Conservation (phyloP, 2,797 vertebrate species). For the Cirrhinus molitorella region DNA sequence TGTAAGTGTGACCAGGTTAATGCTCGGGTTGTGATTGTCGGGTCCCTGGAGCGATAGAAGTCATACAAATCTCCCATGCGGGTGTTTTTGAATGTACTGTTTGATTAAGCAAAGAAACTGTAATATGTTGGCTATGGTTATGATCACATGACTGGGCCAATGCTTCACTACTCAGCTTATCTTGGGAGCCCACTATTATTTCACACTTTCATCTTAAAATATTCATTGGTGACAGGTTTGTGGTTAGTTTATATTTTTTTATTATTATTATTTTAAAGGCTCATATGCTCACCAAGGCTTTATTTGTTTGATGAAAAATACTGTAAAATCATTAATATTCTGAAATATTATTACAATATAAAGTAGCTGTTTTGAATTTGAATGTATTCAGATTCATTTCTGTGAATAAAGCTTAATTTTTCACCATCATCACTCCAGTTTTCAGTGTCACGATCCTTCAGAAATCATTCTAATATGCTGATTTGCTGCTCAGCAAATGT, state of each 20-base stretch:
- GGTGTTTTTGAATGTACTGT: background rate
- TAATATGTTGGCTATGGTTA: background rate
- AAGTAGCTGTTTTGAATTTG: background rate
- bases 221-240: background rate
- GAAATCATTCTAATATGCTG: background rate
- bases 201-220: background rate
- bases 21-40: background rate
- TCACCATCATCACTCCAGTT: background rate
- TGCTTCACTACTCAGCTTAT: background rate
- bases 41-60: background rate
- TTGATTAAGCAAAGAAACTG: background rate
- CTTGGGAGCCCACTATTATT: background rate
- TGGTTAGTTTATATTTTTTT: background rate
- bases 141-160: background rate
- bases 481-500: background rate
- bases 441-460: background rate
- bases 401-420: too few species aligned
- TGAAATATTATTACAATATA: background rate
- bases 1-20: conserved; percentile 12
- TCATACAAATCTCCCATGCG: background rate
- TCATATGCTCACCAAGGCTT: background rate
- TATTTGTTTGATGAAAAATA: background rate
- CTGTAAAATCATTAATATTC: background rate
- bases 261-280: background rate
- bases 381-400: too few species aligned